Evolutionary conservation across 2,797 vertebrate species (phyloP).

Genomic region (Nyctibius grandis): DNA sequence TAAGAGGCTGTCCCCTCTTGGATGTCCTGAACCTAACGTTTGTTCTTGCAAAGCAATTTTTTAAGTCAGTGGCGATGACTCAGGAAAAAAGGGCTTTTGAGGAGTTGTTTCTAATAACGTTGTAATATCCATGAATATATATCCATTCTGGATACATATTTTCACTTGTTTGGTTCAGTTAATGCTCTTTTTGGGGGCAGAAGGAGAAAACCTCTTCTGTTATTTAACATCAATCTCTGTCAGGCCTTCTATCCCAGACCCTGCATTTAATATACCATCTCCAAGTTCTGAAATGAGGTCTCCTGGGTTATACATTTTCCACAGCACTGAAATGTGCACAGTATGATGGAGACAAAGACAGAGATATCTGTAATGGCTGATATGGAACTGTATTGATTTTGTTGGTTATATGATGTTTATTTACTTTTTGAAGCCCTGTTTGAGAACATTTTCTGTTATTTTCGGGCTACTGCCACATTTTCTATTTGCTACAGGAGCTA

Average conservation of each 20-base stretch:
- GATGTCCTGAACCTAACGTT: not conserved
- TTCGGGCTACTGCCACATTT: not conserved
- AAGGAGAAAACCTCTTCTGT: not conserved
- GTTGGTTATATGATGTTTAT: constrained; percentile 27
- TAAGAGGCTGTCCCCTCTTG: not conserved
- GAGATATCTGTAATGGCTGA: constrained; percentile 3
- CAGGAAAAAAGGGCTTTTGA: not conserved
- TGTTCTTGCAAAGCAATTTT: not conserved
- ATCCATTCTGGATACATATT: not conserved
- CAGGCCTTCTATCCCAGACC: not conserved
- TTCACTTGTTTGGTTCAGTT: not conserved
- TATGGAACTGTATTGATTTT: constrained; percentile 41
- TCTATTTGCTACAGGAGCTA: constrained; percentile 36
- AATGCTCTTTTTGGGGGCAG: not conserved
- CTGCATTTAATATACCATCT: not conserved
- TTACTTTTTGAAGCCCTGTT: constrained; percentile 37
- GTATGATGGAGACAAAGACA: not conserved
- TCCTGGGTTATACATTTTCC: not conserved
- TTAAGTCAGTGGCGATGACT: not conserved
- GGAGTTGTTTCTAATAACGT: not conserved
- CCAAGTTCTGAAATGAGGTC: not conserved
- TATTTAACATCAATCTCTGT: not conserved
- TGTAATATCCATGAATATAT: not conserved
- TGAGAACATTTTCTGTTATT: constrained; percentile 41
- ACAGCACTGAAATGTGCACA: not conserved